Evolutionary conservation across 1,140 invertebrate genomes (phyloP), one percentile per base, ranked within the genome.

Genomic region (Riptortus pedestris): DNA sequence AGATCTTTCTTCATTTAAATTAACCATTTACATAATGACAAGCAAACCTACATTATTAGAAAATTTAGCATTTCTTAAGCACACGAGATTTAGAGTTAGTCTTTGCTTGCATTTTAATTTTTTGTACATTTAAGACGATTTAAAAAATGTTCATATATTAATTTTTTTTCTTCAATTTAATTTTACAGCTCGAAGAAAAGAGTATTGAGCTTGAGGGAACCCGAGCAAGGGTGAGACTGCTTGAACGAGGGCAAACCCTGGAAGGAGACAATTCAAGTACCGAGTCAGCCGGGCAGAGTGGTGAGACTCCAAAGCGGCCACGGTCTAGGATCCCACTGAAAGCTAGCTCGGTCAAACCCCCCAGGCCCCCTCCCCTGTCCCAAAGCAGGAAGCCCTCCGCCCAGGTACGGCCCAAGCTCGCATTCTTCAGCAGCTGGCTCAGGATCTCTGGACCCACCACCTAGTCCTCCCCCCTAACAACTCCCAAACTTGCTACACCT

Each of bases 121-220:
- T n/a, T n/a, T n/a, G n/a, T n/a, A n/a, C n/a, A n/a, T n/a, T n/a
- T n/a, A n/a, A n/a, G n/a, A n/a, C n/a, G n/a, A n/a, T n/a, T n/a
- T n/a, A n/a, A n/a, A n/a, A n/a, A n/a, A n/a, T n/a, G n/a, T n/a
- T n/a, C n/a, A n/a, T n/a, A n/a, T n/a, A n/a, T n/a, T 38, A 38
- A 38, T 38, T 38, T 38, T 38, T 38, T 48, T 48, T n/a, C 7
- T 4, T 11, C 18, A n/a, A 48, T 48, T 48, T 11, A 11, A 18
- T 9, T 51, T 51, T 74, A 59, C 76, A 89, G 86, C 72, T 91
- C 68, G 86, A 88, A 72, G 86, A 90, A 72, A 83, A 85, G 69
- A 87, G 81, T 66, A 89, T 90, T 65, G 87, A 91, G 72, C 69
- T 90, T 66, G 87, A 90, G 74, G 87, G 87, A 5, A 89, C 87